Conservation (phyloP, 2,797 vertebrate species). For the Gadopsis marmoratus region DNA sequence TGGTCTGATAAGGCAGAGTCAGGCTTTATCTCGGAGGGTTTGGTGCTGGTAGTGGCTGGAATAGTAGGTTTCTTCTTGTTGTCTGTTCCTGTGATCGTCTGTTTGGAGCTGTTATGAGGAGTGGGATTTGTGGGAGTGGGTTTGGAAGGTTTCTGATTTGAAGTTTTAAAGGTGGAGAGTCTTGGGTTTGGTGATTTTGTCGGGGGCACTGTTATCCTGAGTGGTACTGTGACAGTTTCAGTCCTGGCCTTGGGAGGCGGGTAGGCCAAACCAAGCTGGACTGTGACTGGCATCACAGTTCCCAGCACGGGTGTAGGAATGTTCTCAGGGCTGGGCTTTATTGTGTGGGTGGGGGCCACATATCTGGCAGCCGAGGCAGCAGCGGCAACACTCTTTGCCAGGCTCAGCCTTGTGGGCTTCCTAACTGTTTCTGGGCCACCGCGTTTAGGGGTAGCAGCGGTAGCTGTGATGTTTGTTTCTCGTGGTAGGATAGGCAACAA, state of each 20-base stretch:
- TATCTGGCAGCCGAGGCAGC: constrained; percentile 81
- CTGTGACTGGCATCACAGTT: constrained; percentile 67
- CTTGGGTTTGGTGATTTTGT: constrained; percentile 63
- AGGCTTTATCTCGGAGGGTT: constrained; percentile 70
- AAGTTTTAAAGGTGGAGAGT: constrained; percentile 39
- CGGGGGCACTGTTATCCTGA: constrained; percentile 68
- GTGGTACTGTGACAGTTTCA: constrained; percentile 78
- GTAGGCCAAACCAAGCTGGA: constrained; percentile 63
- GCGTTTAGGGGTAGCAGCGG: constrained; percentile 66
- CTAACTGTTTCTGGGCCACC: constrained; percentile 59
- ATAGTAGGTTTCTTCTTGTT: constrained; percentile 75
- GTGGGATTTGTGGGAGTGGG: constrained; percentile 66
- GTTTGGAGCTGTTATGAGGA: constrained; percentile 60
- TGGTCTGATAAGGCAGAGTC: constrained; percentile 58
- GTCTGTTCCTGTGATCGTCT: constrained; percentile 45
- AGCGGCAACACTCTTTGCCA: constrained; percentile 77
- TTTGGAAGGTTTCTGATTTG: constrained; percentile 64
- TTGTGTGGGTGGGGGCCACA: constrained; percentile 67
- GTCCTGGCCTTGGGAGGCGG: constrained; percentile 65
- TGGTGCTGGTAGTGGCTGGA: constrained; percentile 74
- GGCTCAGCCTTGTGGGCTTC: constrained; percentile 77
- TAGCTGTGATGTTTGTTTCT: constrained; percentile 80
- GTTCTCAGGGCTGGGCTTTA: constrained; percentile 63
- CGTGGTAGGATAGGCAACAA: constrained; percentile 86
- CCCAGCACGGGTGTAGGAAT: constrained; percentile 52